These are phyloP conservation scores for Calcarius lapponicus DNA, from an alignment of 2,797 vertebrate species.

Conservation along the genomic window DNA sequence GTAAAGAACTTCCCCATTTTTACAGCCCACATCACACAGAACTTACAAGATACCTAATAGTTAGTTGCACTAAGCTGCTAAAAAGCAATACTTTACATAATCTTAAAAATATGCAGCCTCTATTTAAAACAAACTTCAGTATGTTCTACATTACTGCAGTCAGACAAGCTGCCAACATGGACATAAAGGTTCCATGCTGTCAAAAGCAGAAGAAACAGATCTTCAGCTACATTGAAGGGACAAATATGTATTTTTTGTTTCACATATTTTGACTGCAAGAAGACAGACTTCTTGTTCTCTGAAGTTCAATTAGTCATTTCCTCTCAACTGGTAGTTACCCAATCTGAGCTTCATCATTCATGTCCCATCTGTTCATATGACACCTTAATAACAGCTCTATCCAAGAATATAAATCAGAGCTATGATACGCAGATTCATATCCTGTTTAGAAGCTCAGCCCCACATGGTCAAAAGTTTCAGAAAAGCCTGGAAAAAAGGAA, in stretches of 20 bases:
- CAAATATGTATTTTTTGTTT: conserved; percentile 63
- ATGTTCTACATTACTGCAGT: conserved; percentile 28
- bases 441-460: conserved; percentile 82
- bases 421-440: conserved; percentile 66
- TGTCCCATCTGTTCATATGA: conserved; percentile 70
- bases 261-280: conserved; percentile 68
- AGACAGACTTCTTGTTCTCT: conserved; percentile 74
- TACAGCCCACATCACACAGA: neutral
- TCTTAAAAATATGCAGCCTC: neutral
- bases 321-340: conserved; percentile 72
- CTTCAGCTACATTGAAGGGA: conserved; percentile 52
- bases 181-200: conserved; percentile 59
- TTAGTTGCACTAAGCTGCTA: neutral
- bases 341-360: conserved; percentile 70
- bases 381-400: conserved; percentile 71
- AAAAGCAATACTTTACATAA: conserved; percentile 23
- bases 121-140: conserved; percentile 18
- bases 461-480: conserved; percentile 68
- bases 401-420: conserved; percentile 61
- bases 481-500: neutral
- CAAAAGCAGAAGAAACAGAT: conserved; percentile 59
- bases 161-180: conserved; percentile 57
- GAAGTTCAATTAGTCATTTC: conserved; percentile 73
- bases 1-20: neutral
- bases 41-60: neutral